These are phyloP conservation scores for Hiodon alosoides DNA, from an alignment of 2,113 vertebrate genomes.

Conservation along the genomic window DNA sequence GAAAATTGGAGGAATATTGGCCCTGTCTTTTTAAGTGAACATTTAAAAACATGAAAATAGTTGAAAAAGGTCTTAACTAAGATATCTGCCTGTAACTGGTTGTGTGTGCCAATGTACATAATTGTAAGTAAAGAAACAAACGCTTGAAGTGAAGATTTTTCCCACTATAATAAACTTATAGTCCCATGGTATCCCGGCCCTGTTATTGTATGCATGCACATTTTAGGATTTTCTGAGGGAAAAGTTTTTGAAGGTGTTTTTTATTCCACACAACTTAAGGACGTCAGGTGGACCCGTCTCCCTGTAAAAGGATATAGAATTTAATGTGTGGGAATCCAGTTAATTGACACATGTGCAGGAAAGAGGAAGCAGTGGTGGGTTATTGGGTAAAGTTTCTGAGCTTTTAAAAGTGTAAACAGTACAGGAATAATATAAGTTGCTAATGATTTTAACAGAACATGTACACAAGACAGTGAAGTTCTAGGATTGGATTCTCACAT, in stretches of 20 bases:
- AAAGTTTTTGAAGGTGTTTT: constrained; percentile 50
- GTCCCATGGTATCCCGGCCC: background rate
- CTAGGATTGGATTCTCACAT: background rate
- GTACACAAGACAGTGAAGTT: background rate
- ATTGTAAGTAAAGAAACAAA: constrained; percentile 46
- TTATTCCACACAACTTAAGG: constrained; percentile 51
- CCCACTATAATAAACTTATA: constrained; percentile 49
- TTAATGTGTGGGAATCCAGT: constrained; percentile 45
- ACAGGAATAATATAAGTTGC: background rate
- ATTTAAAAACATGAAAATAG: constrained; percentile 56
- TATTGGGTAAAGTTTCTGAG: background rate
- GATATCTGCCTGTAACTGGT: constrained; percentile 35
- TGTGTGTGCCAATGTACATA: constrained; percentile 51
- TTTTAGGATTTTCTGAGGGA: constrained; percentile 42
- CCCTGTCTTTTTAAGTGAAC: constrained; percentile 54
- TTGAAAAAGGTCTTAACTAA: constrained; percentile 53
- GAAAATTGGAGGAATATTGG: constrained; percentile 58
- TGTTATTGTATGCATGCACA: constrained; percentile 47
- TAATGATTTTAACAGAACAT: background rate
- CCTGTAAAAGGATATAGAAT: constrained; percentile 35
- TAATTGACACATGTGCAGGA: constrained; percentile 52
- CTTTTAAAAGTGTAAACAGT: background rate
- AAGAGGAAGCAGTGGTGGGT: background rate
- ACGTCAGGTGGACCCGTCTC: background rate
- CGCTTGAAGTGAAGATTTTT: constrained; percentile 29